Evolutionary conservation across 1,140 invertebrate species (phyloP), one percentile per base, ranked within the genome.

Genomic region (Drosophila tropicalis): DNA sequence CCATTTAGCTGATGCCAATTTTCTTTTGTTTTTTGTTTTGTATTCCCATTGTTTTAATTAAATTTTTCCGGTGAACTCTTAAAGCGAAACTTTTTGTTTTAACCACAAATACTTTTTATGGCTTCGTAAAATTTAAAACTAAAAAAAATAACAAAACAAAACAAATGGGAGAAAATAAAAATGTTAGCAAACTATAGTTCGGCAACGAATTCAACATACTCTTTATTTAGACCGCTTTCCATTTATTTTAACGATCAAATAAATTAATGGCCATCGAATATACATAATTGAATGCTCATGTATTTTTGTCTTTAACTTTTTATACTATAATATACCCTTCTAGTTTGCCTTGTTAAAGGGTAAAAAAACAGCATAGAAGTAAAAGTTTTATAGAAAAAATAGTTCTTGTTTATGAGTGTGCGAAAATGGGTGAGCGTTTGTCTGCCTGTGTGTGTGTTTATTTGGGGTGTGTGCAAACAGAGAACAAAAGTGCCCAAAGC

Each of bases 401-500:
- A 51, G 44, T 51, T 51, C 17, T 51, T 22, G 44, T 51, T 17
- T 51, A 51, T 19, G 17, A 22, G 44, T 22, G 19, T 51, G 44
- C 32, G n/a, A 58, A 58, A 58, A 36, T 62, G 61, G 19, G 44
- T 76, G 25, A 36, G 25, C 19, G 58, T 34, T 25, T 65, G 36
- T 55, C 29, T 55, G 15, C 32, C 51, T 36, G 34, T 36, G 7
- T 10, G 34, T 71, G 19, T 40, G 62, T 58, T 36, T 12, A 67
- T 36, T 56, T 67, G 60, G 73, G 51, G 72, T 76, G 73, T 76
- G 57, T 75, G 70, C 68, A 82, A 87, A 80, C 70, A 73, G 67
- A 75, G 67, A 74, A 72, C 61, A 76, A 86, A 77, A 89, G 78
- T 73, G 79, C 83, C 84, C 79, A 89, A 86, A 86, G 83, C 83